Base-by-base conservation (phyloP, 2,797 vertebrate species). In the Anguilla marmorata region DNA sequence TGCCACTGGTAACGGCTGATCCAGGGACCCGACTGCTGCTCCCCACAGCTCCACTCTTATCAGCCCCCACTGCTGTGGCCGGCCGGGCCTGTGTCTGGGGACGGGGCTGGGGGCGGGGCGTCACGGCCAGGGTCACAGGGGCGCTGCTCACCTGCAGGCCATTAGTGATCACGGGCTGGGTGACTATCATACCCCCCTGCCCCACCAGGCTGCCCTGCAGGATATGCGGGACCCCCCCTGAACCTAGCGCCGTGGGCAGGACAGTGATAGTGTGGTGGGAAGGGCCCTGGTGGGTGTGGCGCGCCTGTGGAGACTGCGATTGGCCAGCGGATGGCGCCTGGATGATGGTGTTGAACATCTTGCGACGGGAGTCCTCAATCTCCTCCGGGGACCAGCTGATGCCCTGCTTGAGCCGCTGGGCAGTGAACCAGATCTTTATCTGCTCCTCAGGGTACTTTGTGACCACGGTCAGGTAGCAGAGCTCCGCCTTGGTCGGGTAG, bases 321-420 rank as follows among this genome's bases (percentile, higher is more conserved):
- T 72, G 82, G 16, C 30, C n/a, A 19, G 41, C 24, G 21, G 63
- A 74, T 2, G 87, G 87, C 7, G 97, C 97, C 93, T 99, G 98
- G 92, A 99, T 99, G 90, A 99, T 97, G 0, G 98, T 99, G 93
- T 97, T 99, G 92, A 99, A 99, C 98, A 99, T 99, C 95, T 99
- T 99, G 91, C 98, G 97, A 90, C 98, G 95, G 30, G 98, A 98
- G 76, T 99, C 98, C 92, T 99, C 98, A 0, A 99, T 99, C 94
- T 99, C 98, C 93, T 99, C 98, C 0, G 98, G 98, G 89, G 98
- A 99, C 98, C 98, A 99, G 93, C 98, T 99, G 92, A 99, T 99
- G 87, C 98, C 98, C 89, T 99, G 98, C 93, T 99, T 99, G 86
- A 99, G 95, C 94, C 98, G 96, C 91, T 99, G 98, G 66, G 98